A percentile compares a stretch with the other conserved stretches of the same genome.
Conservation (phyloP, 2,888 invertebrate genomes). For the Eupithecia abbreviata region DNA sequence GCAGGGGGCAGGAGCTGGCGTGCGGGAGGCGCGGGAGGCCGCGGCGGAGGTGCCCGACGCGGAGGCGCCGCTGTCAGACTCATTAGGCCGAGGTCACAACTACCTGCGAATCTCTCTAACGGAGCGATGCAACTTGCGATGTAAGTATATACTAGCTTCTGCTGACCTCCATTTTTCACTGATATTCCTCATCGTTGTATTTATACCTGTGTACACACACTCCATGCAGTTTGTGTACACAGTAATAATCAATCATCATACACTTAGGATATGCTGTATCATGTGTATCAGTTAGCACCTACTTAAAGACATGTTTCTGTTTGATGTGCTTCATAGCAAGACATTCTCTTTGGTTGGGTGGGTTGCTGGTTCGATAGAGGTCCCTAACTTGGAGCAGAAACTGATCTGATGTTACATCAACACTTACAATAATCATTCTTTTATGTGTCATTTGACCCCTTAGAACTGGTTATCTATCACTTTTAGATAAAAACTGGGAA, state of each 20-base stretch:
- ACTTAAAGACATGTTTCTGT: not conserved
- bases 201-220: not conserved
- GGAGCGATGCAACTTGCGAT: conserved; percentile 97
- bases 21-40: conserved; percentile 3
- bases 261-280: not conserved
- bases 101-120: conserved; percentile 98
- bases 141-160: conserved; percentile 84
- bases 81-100: conserved; percentile 93
- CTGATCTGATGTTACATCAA: not conserved
- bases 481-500: not conserved
- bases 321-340: not conserved
- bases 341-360: too few species aligned
- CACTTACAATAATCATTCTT: not conserved
- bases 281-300: not conserved
- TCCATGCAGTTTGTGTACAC: not conserved
- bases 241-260: not conserved
- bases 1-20: not conserved
- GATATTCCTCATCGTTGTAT: not conserved
- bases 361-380: too few species aligned
- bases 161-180: not conserved
- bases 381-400: not conserved
- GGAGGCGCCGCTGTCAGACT: conserved; percentile 85
- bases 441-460: conserved; percentile 6
- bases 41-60: conserved; percentile 18
- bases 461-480: not conserved